Base-by-base conservation (phyloP, 2,797 vertebrate species). In the Furcifer pardalis region DNA sequence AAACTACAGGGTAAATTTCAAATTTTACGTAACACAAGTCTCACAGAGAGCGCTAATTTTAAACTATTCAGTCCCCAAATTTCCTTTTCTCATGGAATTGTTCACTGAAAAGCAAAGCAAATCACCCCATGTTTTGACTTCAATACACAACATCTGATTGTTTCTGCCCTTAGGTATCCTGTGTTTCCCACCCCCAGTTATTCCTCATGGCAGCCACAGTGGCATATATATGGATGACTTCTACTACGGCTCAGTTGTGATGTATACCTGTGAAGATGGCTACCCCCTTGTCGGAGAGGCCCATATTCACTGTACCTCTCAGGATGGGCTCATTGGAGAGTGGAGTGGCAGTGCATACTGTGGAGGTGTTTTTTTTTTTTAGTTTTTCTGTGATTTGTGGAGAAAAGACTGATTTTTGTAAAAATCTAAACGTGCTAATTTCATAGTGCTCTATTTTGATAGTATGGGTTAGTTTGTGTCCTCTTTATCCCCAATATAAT, bases 301-400 rank as follows among this genome's bases (percentile, higher is more conserved):
- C 59, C 82, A 85, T 86, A 77, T 95, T 68, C 35, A 90, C 85
- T 94, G 94, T 85, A 91, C 88, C 80, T 89, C 81, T 56, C 13
- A 0, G 1, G 92, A 94, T 0, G 92, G 92, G 19, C 0, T 0
- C 0, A 91, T 68, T 1, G 95, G 94, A 37, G 89, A 69, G 1
- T 95, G 93, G 95, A 95, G 90, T 5, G 77, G 77, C 0, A n/a
- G 80, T 4, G 82, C 82, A 0, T 62, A 2, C 0, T 95, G 94
- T 0, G 92, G 92, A 95, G 93, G 94, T 96, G 81, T 94, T 79
- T 2, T 17, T 44, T 15, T 84, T 56, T n/a, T n/a, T n/a, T n/a
- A 23, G 17, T 62, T 60, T 49, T 60, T 15, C 30, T 79, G 17
- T 27, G 60, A 4, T 42, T 82, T 63, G 30, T 7, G 4, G 35